Conservation (phyloP, 2,888 invertebrate genomes). For the Calephelis perditalis region DNA sequence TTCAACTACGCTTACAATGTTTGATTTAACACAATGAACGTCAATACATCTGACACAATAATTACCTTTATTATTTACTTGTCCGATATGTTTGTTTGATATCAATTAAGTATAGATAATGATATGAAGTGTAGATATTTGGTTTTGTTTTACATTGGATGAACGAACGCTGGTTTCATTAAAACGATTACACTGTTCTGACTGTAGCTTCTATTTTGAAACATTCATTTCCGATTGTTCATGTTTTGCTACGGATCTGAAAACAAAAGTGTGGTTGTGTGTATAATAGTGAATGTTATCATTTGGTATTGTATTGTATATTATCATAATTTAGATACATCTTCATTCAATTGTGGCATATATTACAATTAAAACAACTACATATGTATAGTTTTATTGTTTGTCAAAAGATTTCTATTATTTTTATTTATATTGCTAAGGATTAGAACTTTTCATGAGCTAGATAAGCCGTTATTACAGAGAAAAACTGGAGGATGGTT, state of each 20-base stretch:
- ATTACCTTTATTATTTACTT: constrained; percentile 53
- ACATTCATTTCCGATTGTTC: neutral
- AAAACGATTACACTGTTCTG: constrained; percentile 8
- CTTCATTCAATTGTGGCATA: too few relatives aligned
- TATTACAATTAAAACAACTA: too few relatives aligned
- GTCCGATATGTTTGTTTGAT: constrained; percentile 64
- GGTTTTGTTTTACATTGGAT: constrained; percentile 35
- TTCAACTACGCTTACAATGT: constrained; percentile 42
- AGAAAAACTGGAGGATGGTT: too few relatives aligned
- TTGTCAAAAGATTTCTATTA: too few relatives aligned
- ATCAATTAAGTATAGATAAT: constrained; percentile 62
- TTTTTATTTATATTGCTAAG: too few relatives aligned
- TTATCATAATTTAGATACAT: too few relatives aligned
- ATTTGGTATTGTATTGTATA: neutral
- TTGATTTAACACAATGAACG: constrained; percentile 50
- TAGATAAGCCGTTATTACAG: too few relatives aligned
- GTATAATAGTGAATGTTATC: neutral
- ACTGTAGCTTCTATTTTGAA: constrained; percentile 6
- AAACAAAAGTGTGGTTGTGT: constrained; percentile 4
- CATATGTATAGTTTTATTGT: too few relatives aligned
- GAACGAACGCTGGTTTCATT: constrained; percentile 30
- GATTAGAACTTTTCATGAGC: too few relatives aligned
- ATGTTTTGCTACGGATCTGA: neutral
- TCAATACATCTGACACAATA: constrained; percentile 43
- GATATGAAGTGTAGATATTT: constrained; percentile 42